Evolutionary conservation across 2,888 invertebrate species (phyloP).

Genomic region (Loripinus fragilis): DNA sequence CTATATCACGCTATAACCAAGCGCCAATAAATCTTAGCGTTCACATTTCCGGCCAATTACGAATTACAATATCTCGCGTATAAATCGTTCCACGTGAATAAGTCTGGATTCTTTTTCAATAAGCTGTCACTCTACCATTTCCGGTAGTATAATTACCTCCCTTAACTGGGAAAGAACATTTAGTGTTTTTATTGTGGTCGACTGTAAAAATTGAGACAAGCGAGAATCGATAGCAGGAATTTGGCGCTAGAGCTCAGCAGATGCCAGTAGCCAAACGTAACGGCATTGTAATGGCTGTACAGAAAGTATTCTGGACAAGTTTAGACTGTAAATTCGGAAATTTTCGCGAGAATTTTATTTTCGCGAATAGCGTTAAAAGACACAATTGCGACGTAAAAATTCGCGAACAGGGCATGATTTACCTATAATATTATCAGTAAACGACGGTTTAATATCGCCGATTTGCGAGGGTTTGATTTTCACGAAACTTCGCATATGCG

Average conservation of each 20-base stretch:
- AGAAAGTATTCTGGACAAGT: too few relatives aligned
- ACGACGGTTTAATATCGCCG: too few relatives aligned
- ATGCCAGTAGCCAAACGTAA: background rate
- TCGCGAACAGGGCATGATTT: too few relatives aligned
- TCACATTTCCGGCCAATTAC: slow-evolving; percentile 66
- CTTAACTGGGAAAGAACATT: slow-evolving; percentile 20
- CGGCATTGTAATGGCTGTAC: too few relatives aligned
- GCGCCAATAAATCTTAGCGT: slow-evolving; percentile 58
- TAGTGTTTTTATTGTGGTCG: slow-evolving; percentile 17
- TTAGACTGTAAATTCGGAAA: too few relatives aligned
- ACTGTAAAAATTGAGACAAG: slow-evolving; percentile 15
- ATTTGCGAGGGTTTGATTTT: too few relatives aligned
- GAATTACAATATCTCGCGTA: slow-evolving; percentile 60
- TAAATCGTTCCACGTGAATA: slow-evolving; percentile 62
- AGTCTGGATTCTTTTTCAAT: slow-evolving; percentile 64
- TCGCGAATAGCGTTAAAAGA: too few relatives aligned
- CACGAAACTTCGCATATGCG: too few relatives aligned
- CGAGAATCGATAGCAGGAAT: slow-evolving; percentile 7
- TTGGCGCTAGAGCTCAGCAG: slow-evolving; percentile 9
- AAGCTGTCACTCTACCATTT: slow-evolving; percentile 60
- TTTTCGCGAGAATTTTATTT: too few relatives aligned
- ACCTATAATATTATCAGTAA: too few relatives aligned
- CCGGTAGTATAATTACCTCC: slow-evolving; percentile 50
- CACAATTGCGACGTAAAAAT: too few relatives aligned
- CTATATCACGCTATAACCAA: slow-evolving; percentile 45